A percentile compares a stretch with the other conserved stretches of the same genome.
These are phyloP conservation scores for Encarsia formosa DNA, from an alignment of 2,888 invertebrate species.

Conservation along the genomic window DNA sequence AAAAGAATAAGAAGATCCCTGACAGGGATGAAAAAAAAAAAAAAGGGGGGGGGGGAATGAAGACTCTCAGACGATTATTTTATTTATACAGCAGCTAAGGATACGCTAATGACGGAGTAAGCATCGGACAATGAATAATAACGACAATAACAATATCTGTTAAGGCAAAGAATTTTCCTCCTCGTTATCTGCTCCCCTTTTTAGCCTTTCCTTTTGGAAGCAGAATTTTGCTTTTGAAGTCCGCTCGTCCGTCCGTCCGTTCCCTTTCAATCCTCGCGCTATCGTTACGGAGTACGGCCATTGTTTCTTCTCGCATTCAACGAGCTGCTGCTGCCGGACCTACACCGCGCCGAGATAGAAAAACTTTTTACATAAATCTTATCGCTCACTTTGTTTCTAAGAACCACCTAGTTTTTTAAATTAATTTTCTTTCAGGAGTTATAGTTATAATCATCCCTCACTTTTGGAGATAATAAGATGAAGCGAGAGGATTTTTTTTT, in stretches of 20 bases:
- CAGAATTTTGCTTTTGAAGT: slow-evolving; percentile 20
- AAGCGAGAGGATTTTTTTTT: no score
- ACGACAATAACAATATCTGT: slow-evolving; percentile 30
- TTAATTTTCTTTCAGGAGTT: no score
- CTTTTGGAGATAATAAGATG: no score
- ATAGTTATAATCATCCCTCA: no score
- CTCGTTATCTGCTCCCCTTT: slow-evolving; percentile 33
- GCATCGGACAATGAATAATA: slow-evolving; percentile 29
- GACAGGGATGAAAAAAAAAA: slow-evolving; percentile 9
- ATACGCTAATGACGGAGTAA: slow-evolving; percentile 42
- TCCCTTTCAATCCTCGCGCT: neutral
- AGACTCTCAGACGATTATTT: slow-evolving; percentile 38
- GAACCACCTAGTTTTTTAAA: no score
- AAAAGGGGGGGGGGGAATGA: slow-evolving; percentile 30
- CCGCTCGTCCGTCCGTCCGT: neutral
- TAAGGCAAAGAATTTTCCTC: slow-evolving; percentile 28
- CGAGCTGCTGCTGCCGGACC: no score
- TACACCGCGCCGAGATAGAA: no score
- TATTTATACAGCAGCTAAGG: slow-evolving; percentile 34
- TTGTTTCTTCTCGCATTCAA: neutral
- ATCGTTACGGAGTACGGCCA: no score
- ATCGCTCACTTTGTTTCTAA: no score
- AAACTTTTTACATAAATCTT: no score
- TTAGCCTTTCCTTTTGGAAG: neutral
- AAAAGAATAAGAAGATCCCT: no score